These are phyloP conservation scores for Diplodus puntazzo DNA, from an alignment of 2,797 vertebrate species.

Conservation along the genomic window DNA sequence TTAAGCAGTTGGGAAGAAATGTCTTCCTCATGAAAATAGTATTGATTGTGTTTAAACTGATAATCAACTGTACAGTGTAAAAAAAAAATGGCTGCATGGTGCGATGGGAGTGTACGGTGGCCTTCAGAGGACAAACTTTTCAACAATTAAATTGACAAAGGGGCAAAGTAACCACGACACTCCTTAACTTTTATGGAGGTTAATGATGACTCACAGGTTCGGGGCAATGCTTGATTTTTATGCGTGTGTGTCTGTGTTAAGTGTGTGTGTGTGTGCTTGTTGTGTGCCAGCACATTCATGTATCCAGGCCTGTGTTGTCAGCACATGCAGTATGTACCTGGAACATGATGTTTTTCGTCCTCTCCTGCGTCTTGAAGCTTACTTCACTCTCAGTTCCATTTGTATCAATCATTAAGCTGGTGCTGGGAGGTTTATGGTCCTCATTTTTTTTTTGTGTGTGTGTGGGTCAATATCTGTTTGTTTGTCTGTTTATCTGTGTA, in stretches of 20 bases:
- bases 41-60: slow-evolving; percentile 24
- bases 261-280: slow-evolving; percentile 28
- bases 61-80: background rate
- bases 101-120: slow-evolving; percentile 17
- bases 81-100: background rate
- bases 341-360: slow-evolving; percentile 28
- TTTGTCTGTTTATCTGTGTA: slow-evolving; percentile 50
- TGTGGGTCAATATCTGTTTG: slow-evolving; percentile 23
- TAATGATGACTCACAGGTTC: slow-evolving; percentile 47
- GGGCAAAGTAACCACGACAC: slow-evolving; percentile 44
- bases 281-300: slow-evolving; percentile 19
- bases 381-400: slow-evolving; percentile 45
- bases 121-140: slow-evolving; percentile 39
- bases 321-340: slow-evolving; percentile 31
- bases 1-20: background rate
- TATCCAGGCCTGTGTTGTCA: slow-evolving; percentile 38
- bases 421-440: slow-evolving; percentile 43
- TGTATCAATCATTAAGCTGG: slow-evolving; percentile 52
- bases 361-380: slow-evolving; percentile 36
- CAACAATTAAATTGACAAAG: slow-evolving; percentile 28
- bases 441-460: slow-evolving; percentile 18
- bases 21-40: slow-evolving; percentile 3
- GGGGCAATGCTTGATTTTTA: slow-evolving; percentile 58
- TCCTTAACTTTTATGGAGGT: slow-evolving; percentile 50
- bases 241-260: slow-evolving; percentile 17